Conservation (phyloP, 2,888 invertebrate genomes). For the Laspeyria flexula region DNA sequence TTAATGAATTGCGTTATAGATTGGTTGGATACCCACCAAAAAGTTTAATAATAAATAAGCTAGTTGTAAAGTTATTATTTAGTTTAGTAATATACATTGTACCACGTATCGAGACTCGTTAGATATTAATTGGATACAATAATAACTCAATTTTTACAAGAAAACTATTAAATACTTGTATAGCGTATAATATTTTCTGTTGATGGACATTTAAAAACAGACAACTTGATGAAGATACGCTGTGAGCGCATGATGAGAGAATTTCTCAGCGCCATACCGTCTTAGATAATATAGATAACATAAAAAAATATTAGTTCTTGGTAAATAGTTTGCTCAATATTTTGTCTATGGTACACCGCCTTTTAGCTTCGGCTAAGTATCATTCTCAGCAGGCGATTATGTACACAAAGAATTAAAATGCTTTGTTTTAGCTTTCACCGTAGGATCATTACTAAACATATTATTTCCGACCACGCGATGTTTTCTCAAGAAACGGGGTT, state of each 20-base stretch:
- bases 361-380: conserved; percentile 5
- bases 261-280: conserved; percentile 10
- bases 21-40: conserved; percentile 45
- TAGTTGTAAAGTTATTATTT: conserved; percentile 19
- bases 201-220: conserved; percentile 1
- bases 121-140: conserved; percentile 2
- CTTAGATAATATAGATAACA: conserved; percentile 21
- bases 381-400: conserved; percentile 5
- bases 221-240: not conserved
- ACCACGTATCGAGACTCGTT: conserved; percentile 6
- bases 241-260: not conserved
- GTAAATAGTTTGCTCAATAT: conserved; percentile 21
- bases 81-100: conserved; percentile 1
- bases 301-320: conserved; percentile 20
- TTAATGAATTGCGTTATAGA: conserved; percentile 67
- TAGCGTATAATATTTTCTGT: not conserved
- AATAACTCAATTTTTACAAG: not conserved
- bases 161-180: not conserved
- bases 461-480: conserved; percentile 11
- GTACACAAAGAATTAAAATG: not conserved
- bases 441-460: conserved; percentile 13
- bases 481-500: conserved; percentile 12
- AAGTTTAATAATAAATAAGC: conserved; percentile 20
- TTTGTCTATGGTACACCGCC: conserved; percentile 10
- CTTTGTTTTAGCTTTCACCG: conserved; percentile 16